Evolutionary conservation across 2,113 vertebrate species (phyloP).

Genomic region (Sphyrna mokarran): DNA sequence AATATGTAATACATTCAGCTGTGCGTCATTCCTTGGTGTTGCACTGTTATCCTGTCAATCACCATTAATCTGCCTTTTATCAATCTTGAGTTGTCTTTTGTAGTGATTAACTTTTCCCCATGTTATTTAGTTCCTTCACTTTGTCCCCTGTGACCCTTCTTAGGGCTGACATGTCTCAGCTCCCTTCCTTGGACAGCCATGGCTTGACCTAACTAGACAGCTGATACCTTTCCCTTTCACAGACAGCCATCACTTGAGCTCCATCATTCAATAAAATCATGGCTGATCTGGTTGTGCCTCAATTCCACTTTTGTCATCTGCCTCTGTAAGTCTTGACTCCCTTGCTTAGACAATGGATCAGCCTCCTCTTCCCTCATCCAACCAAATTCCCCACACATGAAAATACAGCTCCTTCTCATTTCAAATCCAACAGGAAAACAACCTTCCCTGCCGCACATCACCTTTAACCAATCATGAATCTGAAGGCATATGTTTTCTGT

Average conservation of each 20-base stretch:
- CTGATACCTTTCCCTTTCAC: too few species aligned
- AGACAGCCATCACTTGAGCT: not conserved
- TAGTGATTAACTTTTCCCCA: not conserved
- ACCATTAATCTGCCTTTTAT: too few species aligned
- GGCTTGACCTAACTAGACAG: too few species aligned
- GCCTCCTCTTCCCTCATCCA: not conserved
- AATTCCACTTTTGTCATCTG: too few species aligned
- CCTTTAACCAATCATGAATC: too few species aligned
- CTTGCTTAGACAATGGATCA: not conserved
- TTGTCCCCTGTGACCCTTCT: not conserved
- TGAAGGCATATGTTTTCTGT: not conserved
- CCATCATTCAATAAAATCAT: too few species aligned
- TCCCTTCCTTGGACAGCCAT: not conserved
- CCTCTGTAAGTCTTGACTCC: too few species aligned
- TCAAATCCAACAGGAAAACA: not conserved
- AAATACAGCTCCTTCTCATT: not conserved
- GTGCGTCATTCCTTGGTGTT: too few species aligned
- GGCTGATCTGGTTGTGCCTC: too few species aligned
- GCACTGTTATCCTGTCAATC: too few species aligned
- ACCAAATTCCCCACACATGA: not conserved
- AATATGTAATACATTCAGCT: too few species aligned
- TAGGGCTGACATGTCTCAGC: not conserved
- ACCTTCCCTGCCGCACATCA: not conserved
- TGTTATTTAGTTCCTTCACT: not conserved
- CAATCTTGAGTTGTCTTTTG: not conserved